These are phyloP conservation scores for Aquatica leii DNA, from an alignment of 2,888 invertebrate genomes.

Conservation along the genomic window DNA sequence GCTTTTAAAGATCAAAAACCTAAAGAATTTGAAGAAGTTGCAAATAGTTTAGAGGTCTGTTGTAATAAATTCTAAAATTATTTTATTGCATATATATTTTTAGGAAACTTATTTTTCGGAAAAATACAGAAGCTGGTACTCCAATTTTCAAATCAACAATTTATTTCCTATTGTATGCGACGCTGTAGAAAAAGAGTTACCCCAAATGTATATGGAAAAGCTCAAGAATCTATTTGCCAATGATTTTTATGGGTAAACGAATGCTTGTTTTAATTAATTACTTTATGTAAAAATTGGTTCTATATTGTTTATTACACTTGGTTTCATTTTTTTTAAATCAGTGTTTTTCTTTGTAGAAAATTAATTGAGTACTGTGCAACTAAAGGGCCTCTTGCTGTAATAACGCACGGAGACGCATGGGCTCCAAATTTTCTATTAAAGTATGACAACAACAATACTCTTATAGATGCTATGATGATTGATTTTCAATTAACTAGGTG, in stretches of 20 bases:
- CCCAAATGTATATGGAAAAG: constrained; percentile 66
- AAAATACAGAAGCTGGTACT: constrained; percentile 66
- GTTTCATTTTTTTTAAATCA: background rate
- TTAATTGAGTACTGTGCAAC: constrained; percentile 40
- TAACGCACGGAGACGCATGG: constrained; percentile 80
- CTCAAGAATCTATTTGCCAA: constrained; percentile 65
- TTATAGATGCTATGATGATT: constrained; percentile 67
- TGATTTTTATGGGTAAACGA: constrained; percentile 61
- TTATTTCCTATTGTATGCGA: constrained; percentile 67
- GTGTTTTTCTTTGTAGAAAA: constrained; percentile 49
- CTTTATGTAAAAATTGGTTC: too few species aligned
- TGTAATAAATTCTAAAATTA: background rate
- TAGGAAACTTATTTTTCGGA: constrained; percentile 69
- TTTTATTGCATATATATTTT: too few species aligned
- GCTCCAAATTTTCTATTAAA: constrained; percentile 75
- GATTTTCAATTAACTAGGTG: constrained; percentile 73
- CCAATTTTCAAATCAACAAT: constrained; percentile 61
- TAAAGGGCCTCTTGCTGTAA: constrained; percentile 60
- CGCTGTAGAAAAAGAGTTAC: constrained; percentile 71
- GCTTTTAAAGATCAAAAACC: constrained; percentile 59
- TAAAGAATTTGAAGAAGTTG: constrained; percentile 52
- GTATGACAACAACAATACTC: constrained; percentile 49
- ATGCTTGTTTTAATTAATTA: too few species aligned
- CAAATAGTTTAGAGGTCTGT: constrained; percentile 46
- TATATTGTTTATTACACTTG: background rate